These are phyloP conservation scores for Agriotes lineatus DNA, from an alignment of 2,888 invertebrate genomes.

Conservation along the genomic window DNA sequence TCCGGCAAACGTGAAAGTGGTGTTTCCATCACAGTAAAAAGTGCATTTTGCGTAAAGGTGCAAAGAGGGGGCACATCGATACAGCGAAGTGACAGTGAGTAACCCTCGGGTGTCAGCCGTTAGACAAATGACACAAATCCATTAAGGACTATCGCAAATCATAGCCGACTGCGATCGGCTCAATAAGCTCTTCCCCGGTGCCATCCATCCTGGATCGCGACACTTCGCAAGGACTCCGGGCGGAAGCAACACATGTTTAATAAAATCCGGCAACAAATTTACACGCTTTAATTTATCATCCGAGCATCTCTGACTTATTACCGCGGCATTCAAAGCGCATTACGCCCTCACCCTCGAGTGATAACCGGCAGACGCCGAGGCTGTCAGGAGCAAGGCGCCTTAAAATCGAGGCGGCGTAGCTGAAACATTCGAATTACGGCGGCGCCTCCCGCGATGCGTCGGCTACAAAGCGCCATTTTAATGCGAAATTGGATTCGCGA, in stretches of 20 bases:
- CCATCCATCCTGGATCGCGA: conserved; percentile 37
- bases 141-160: conserved; percentile 52
- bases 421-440: conserved; percentile 50
- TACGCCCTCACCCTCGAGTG: conserved; percentile 37
- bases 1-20: too few relatives aligned
- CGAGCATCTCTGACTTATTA: conserved; percentile 45
- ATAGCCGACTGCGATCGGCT: conserved; percentile 38
- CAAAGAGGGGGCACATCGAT: conserved; percentile 29
- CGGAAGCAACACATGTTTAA: conserved; percentile 52
- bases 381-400: conserved; percentile 49
- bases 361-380: conserved; percentile 41
- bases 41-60: conserved; percentile 35
- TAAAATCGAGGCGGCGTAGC: conserved; percentile 41
- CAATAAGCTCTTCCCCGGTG: conserved; percentile 38
- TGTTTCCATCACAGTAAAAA: conserved; percentile 5
- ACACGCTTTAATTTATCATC: conserved; percentile 50
- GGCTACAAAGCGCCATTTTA: conserved; percentile 61
- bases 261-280: conserved; percentile 50
- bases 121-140: conserved; percentile 53
- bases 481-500: conserved; percentile 63
- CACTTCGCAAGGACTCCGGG: conserved; percentile 29
- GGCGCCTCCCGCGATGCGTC: conserved; percentile 55
- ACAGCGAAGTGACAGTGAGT: conserved; percentile 38
- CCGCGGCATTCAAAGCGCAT: conserved; percentile 40
- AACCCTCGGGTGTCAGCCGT: conserved; percentile 47